These are phyloP conservation scores for Craterocephalus amniculus DNA, from an alignment of 2,797 vertebrate genomes.

Conservation along the genomic window DNA sequence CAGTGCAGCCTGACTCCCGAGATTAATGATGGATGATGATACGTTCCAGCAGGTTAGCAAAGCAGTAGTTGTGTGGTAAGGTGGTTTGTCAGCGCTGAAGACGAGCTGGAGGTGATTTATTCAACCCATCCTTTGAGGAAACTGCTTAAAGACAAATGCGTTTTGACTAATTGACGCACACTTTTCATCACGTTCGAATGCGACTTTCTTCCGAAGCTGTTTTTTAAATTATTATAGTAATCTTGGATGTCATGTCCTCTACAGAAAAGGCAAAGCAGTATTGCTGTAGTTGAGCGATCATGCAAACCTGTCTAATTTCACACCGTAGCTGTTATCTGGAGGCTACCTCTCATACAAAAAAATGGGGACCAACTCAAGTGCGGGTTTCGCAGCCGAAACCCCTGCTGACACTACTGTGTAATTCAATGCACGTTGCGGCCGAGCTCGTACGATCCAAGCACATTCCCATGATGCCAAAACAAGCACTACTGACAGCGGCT, in stretches of 20 bases:
- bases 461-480: constrained; percentile 88
- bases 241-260: not conserved
- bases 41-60: constrained; percentile 45
- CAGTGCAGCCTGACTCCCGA: constrained; percentile 7
- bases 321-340: constrained; percentile 39
- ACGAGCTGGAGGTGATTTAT: constrained; percentile 25
- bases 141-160: not conserved
- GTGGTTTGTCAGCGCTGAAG: constrained; percentile 9
- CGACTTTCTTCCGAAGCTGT: constrained; percentile 2
- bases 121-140: not conserved
- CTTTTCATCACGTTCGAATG: not conserved
- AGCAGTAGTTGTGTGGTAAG: constrained; percentile 21
- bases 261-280: constrained; percentile 18
- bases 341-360: constrained; percentile 16
- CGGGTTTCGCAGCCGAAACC: constrained; percentile 79
- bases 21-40: constrained; percentile 29
- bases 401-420: constrained; percentile 82
- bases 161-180: constrained; percentile 16
- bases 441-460: constrained; percentile 87
- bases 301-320: constrained; percentile 44
- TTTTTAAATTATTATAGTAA: not conserved
- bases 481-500: constrained; percentile 85
- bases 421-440: constrained; percentile 85
- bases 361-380: constrained; percentile 52
- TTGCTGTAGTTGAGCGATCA: constrained; percentile 8